Percentiles rank a stretch among this genome's conserved stretches.
Evolutionary conservation across 2,113 vertebrate genomes (phyloP).

Genomic region (Vidua chalybeata): DNA sequence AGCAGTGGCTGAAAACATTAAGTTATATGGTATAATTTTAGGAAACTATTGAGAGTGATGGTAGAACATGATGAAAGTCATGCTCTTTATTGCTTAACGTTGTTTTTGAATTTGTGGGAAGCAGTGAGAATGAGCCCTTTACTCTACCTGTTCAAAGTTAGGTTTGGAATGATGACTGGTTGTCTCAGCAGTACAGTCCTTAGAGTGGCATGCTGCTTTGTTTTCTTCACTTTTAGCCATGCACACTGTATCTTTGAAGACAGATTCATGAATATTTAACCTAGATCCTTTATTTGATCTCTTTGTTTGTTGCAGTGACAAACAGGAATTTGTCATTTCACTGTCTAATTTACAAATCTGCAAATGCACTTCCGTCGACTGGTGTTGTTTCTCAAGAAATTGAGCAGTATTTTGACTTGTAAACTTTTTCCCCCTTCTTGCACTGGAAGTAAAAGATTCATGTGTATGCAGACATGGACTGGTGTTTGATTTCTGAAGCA

Average conservation of each 20-base stretch:
- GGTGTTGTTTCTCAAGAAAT: not conserved
- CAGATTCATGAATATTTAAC: conserved; percentile 6
- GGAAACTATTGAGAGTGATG: not conserved
- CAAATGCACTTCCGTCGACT: not conserved
- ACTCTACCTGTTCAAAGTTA: conserved; percentile 65
- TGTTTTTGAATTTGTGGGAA: not conserved
- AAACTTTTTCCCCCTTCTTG: conserved; percentile 2
- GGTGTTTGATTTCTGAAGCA: not conserved
- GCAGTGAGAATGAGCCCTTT: not conserved
- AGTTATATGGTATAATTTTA: not conserved
- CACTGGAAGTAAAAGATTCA: not conserved
- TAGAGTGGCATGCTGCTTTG: not conserved
- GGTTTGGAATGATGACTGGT: not conserved
- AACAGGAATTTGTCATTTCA: conserved; percentile 9
- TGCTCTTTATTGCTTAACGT: not conserved
- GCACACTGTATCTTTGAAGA: not conserved
- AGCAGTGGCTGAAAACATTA: not conserved
- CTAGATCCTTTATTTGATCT: conserved; percentile 8
- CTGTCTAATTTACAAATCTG: conserved; percentile 57
- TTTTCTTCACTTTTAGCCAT: not conserved
- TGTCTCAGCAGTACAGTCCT: not conserved
- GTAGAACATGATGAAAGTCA: conserved; percentile 1
- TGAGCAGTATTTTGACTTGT: not conserved
- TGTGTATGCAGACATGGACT: not conserved
- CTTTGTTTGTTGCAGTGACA: not conserved